These are phyloP conservation scores for Zalophus californianus DNA, from an alignment of 2,797 vertebrate genomes.

Conservation along the genomic window DNA sequence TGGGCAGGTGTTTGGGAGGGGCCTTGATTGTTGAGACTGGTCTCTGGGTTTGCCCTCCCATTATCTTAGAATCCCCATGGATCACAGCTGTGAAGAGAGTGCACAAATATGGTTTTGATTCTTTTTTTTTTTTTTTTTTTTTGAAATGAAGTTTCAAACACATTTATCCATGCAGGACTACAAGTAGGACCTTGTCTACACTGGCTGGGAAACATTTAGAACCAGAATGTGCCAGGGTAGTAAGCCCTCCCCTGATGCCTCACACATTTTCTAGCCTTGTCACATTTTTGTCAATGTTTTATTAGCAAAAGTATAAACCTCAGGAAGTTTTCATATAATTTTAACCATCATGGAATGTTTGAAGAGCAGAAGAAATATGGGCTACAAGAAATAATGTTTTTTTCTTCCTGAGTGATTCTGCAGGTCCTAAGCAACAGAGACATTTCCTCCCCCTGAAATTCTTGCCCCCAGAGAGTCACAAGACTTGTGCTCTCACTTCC, in stretches of 20 bases:
- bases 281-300: constrained; percentile 19
- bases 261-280: neutral
- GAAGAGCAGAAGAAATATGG: neutral
- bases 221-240: neutral
- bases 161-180: neutral
- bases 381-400: neutral
- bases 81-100: neutral
- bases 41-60: neutral
- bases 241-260: neutral
- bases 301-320: neutral
- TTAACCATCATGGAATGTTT: neutral
- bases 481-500: neutral
- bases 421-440: neutral
- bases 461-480: neutral
- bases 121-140: neutral
- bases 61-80: neutral
- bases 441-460: neutral
- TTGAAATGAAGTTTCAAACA: neutral
- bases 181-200: neutral
- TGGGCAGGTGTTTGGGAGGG: neutral
- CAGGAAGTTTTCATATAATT: constrained; percentile 17
- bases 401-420: neutral
- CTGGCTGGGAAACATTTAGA: neutral
- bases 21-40: neutral
- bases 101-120: neutral